Conservation (phyloP, 1,140 invertebrate species). For the Drosophila ohnishii region DNA sequence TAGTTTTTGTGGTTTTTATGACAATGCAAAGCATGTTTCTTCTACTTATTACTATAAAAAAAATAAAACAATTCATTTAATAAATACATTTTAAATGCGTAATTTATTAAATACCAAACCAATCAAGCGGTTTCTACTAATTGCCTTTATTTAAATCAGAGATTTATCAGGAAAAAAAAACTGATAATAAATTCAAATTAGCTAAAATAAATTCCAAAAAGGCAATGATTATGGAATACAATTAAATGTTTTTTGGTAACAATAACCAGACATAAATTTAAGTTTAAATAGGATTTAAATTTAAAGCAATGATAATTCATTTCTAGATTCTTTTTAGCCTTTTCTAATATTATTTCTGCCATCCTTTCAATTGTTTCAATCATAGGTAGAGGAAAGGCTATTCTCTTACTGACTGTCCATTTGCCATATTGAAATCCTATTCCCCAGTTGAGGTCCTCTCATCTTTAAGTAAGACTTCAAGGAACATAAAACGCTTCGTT, state of each 20-base stretch:
- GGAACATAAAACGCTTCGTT: conserved; percentile 37
- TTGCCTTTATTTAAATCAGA: conserved; percentile 6
- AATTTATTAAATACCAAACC: conserved; percentile 1
- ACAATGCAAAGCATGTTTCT: too few relatives aligned
- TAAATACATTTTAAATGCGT: background rate
- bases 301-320: background rate
- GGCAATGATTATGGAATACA: background rate
- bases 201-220: background rate
- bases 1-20: background rate
- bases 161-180: background rate
- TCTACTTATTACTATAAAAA: background rate
- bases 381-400: background rate
- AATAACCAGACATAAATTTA: background rate
- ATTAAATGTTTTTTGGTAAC: background rate
- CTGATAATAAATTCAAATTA: conserved; percentile 12
- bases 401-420: conserved; percentile 5
- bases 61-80: background rate
- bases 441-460: conserved; percentile 17
- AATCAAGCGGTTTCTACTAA: background rate
- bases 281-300: background rate
- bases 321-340: too few relatives aligned
- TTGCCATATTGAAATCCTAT: conserved; percentile 32
- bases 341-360: background rate
- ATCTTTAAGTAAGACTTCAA: conserved; percentile 45
- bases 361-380: conserved; percentile 1